Percentiles rank a stretch among this genome's conserved stretches.
phyloP scores from a whole-genome alignment of 2,113 vertebrate species.

The Collichthys lucidus region DNA sequence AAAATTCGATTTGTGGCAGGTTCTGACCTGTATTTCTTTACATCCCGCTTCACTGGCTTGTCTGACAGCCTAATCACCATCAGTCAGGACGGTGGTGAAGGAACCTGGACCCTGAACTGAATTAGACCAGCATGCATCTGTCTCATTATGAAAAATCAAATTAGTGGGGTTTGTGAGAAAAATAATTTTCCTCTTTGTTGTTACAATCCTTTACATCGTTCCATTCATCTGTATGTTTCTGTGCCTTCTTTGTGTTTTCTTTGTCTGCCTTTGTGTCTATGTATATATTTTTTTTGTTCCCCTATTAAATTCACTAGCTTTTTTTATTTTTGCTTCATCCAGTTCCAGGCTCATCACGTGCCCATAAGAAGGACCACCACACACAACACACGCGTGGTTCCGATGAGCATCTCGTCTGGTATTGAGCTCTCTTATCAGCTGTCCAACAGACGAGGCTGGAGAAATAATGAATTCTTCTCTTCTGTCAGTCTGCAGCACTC shows the following conservation, averaged over 20 bases:
- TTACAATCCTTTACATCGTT: neutral
- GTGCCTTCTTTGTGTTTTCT: slow-evolving; percentile 9
- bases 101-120: neutral
- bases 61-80: slow-evolving; percentile 55
- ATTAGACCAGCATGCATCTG: slow-evolving; percentile 32
- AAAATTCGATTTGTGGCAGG: slow-evolving; percentile 48
- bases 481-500: slow-evolving; percentile 41
- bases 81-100: neutral
- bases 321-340: slow-evolving; percentile 17
- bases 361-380: slow-evolving; percentile 22
- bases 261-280: slow-evolving; percentile 19
- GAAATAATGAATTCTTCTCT: slow-evolving; percentile 57
- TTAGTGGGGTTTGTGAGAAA: slow-evolving; percentile 30
- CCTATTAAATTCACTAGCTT: slow-evolving; percentile 10
- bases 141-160: slow-evolving; percentile 52
- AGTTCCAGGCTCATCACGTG: slow-evolving; percentile 31
- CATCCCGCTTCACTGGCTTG: slow-evolving; percentile 33
- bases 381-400: slow-evolving; percentile 1
- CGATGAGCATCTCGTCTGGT: slow-evolving; percentile 62
- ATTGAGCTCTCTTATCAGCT: slow-evolving; percentile 76
- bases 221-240: slow-evolving; percentile 1
- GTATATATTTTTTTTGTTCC: neutral
- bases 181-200: slow-evolving; percentile 31
- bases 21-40: slow-evolving; percentile 59
- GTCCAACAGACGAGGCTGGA: slow-evolving; percentile 54